A percentile compares a stretch with the other conserved stretches of the same genome.
Conservation (phyloP, 2,888 invertebrate genomes). For the Rutpela maculata region DNA sequence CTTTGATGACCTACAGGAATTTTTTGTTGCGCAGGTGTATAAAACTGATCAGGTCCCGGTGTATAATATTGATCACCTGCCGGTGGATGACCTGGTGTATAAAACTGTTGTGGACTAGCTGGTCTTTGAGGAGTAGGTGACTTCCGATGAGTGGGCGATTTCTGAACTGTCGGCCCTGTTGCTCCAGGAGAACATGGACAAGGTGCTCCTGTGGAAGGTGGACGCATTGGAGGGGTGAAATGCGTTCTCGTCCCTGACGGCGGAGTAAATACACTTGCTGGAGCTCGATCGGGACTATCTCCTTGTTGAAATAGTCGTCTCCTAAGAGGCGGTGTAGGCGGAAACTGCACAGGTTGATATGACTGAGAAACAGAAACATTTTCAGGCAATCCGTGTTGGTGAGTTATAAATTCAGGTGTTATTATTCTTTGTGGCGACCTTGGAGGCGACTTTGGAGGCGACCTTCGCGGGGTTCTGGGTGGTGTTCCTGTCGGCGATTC, state of each 20-base stretch:
- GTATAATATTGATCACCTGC: neutral
- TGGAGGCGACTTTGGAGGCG: neutral
- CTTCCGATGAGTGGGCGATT: neutral
- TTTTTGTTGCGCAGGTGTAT: neutral
- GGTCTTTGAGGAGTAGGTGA: neutral
- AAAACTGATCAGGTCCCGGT: neutral
- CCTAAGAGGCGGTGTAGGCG: neutral
- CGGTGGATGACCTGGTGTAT: neutral
- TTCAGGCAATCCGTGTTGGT: slow-evolving; percentile 13
- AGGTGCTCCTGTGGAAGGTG: neutral
- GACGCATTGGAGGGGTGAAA: neutral
- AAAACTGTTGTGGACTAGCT: neutral
- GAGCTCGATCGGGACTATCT: neutral
- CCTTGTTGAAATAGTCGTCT: neutral
- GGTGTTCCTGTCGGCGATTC: neutral
- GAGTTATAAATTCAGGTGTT: neutral
- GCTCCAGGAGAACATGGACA: neutral
- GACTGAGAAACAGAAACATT: neutral
- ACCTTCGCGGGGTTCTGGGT: too few species aligned
- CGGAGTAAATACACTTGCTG: neutral
- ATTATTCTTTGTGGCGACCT: neutral
- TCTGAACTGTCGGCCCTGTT: neutral
- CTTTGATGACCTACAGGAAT: neutral
- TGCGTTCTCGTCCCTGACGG: neutral
- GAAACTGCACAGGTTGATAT: neutral